Evolutionary conservation across 1,140 invertebrate species (phyloP).

Genomic region (Epicauta chinensis): DNA sequence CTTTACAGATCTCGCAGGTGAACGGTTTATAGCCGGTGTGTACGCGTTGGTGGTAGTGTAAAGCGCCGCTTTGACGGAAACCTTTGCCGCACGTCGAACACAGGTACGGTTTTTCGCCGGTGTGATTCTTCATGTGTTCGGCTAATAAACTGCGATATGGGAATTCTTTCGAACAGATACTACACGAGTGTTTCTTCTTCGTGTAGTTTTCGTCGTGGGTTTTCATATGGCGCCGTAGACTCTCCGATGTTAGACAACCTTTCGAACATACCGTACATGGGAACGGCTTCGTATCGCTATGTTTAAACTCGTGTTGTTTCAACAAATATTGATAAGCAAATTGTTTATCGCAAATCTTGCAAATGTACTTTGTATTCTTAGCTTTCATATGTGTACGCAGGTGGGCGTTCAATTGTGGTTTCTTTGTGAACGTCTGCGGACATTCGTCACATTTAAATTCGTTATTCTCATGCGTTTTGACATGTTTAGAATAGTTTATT

Average conservation of each 20-base stretch:
- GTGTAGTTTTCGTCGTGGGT: constrained; percentile 16
- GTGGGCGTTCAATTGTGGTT: constrained; percentile 27
- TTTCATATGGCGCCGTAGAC: constrained; percentile 17
- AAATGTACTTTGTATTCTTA: constrained; percentile 45
- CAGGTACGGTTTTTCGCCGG: constrained; percentile 36
- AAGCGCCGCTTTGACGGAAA: constrained; percentile 57
- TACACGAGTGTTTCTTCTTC: constrained; percentile 34
- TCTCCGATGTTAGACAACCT: constrained; percentile 31
- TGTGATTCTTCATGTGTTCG: constrained; percentile 40
- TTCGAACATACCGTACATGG: constrained; percentile 36
- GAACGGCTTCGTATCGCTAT: constrained; percentile 42
- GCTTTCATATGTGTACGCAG: constrained; percentile 24
- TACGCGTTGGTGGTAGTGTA: constrained; percentile 50
- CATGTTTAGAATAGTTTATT: constrained; percentile 20
- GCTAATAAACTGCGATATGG: constrained; percentile 36
- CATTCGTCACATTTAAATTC: constrained; percentile 24
- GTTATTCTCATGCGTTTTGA: constrained; percentile 24
- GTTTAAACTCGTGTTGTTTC: constrained; percentile 34
- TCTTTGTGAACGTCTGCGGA: constrained; percentile 22
- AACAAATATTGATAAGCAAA: constrained; percentile 36
- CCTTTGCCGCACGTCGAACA: constrained; percentile 39
- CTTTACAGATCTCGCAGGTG: constrained; percentile 20
- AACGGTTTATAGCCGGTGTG: constrained; percentile 52
- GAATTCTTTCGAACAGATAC: constrained; percentile 48
- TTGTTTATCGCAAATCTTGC: constrained; percentile 46